Percentiles rank a stretch among this genome's conserved stretches.
Evolutionary conservation across 2,888 invertebrate species (phyloP).

Genomic region (Kryphioiulus occultus): DNA sequence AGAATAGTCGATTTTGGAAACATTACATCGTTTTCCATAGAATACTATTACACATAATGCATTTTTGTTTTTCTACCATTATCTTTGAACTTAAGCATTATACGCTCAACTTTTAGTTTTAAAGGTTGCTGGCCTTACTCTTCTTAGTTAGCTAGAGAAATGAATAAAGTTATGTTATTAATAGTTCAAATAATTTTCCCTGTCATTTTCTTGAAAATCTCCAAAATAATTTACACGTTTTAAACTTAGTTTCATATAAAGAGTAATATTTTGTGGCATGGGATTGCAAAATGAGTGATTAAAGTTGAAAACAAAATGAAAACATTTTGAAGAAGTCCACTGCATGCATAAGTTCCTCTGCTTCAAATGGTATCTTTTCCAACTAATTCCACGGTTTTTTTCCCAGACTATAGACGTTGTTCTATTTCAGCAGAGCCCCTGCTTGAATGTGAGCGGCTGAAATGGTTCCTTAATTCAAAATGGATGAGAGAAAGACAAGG

Average conservation of each 20-base stretch:
- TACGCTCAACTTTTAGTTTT: neutral
- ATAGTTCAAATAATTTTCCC: too few species aligned
- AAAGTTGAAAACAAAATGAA: too few species aligned
- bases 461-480: constrained; percentile 32
- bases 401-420: neutral
- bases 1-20: neutral
- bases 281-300: too few species aligned
- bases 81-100: neutral
- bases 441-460: neutral
- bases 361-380: too few species aligned
- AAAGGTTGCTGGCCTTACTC: neutral
- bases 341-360: too few species aligned
- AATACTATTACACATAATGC: neutral
- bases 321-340: too few species aligned
- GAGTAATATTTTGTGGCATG: too few species aligned
- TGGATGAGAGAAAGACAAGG: constrained; percentile 30
- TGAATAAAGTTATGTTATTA: too few species aligned
- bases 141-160: too few species aligned
- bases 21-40: neutral
- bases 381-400: neutral
- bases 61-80: neutral
- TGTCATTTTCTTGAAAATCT: too few species aligned
- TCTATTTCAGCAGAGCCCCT: neutral
- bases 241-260: too few species aligned
- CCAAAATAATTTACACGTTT: too few species aligned